Conservation (phyloP, 2,888 invertebrate species). For the Corythucha ciliata region DNA sequence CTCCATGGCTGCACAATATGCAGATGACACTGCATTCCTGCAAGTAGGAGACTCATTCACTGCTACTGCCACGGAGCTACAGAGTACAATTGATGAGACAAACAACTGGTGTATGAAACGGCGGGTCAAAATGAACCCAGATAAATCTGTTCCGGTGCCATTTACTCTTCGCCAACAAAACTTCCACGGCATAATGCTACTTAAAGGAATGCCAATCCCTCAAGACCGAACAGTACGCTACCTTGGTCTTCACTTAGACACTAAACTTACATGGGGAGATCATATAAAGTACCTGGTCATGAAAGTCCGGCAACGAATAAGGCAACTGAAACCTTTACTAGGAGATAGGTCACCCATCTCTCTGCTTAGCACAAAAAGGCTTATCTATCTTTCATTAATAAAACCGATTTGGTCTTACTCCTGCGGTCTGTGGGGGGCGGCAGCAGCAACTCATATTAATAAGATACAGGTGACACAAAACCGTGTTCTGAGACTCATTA, state of each 20-base stretch:
- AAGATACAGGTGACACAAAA: slow-evolving; percentile 1
- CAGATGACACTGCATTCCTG: too few relatives aligned
- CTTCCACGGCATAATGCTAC: too few relatives aligned
- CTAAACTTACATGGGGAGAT: background rate
- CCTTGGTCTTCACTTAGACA: background rate
- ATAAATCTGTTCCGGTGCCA: too few relatives aligned
- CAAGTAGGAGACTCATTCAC: too few relatives aligned
- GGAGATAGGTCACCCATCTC: background rate
- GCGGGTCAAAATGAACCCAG: too few relatives aligned
- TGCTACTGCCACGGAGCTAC: too few relatives aligned
- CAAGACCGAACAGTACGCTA: too few relatives aligned
- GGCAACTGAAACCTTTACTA: slow-evolving; percentile 3
- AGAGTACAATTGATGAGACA: too few relatives aligned
- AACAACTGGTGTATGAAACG: too few relatives aligned
- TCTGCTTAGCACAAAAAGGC: background rate
- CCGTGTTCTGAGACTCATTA: background rate
- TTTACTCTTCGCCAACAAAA: too few relatives aligned
- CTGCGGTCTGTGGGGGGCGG: slow-evolving; percentile 1
- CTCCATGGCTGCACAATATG: too few relatives aligned
- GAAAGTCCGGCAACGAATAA: background rate
- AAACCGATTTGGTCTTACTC: background rate
- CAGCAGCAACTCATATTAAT: background rate
- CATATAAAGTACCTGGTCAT: background rate
- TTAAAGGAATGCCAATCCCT: too few relatives aligned
- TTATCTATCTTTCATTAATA: background rate